Evolutionary conservation across 2,888 invertebrate genomes (phyloP), one percentile per base, ranked within the genome.

Genomic region (Melinaea marsaeus): DNA sequence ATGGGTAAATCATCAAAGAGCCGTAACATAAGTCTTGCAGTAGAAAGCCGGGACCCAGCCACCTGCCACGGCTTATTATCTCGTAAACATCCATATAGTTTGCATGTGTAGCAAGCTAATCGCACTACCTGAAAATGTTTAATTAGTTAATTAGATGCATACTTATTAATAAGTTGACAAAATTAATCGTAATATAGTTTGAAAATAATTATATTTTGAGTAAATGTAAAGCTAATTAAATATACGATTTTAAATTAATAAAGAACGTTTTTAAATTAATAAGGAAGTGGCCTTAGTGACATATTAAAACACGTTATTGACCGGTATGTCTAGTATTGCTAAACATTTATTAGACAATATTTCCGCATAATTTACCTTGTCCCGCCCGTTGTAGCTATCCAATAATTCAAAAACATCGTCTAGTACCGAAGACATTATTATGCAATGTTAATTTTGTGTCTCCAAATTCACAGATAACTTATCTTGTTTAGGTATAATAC

Each of bases 1-100:
- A 95, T 95, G 0, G 97, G 96, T 67, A 97, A 91, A 76, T 97
- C 97, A 85, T 97, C 97, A 73, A 97, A 93, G 47, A 97, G 91
- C 47, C 97, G 91, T 64, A 97, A 85, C 69, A 96, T 94, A 65
- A 95, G 93, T 73, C 97, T 91, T 34, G 95, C 95, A 33, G 91
- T 92, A 51, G 96, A 96, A 77, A 96, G 92, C 70, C 93, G 92
- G 6, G 94, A 94, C 69, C 95, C 94, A 5, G 93, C 92, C 7
- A 93, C 86, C 72, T 93, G 83, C 75, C 92, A 91, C 0, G 92
- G 86, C 74, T 92, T 90, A 78, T 94, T 90, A n/a, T 91, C 88
- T 62, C 88, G 83, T 65, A 92, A 76, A 64, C 95, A 91, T 13
- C 95, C 94, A 68, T 94, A 92, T 45, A 95, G 86, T 81, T 96